Evolutionary conservation across 2,888 invertebrate genomes (phyloP).

Genomic region (Nephrotoma appendiculata): DNA sequence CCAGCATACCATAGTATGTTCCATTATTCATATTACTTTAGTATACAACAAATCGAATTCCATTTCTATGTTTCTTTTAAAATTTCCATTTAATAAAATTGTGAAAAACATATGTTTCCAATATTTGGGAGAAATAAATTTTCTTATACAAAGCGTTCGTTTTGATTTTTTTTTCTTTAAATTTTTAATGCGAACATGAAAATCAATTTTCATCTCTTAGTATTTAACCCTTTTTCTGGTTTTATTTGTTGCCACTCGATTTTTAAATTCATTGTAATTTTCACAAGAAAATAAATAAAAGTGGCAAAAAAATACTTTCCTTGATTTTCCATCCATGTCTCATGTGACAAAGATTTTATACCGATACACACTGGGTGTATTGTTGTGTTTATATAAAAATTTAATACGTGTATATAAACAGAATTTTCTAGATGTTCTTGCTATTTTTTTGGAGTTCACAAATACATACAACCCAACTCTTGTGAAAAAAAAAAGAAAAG

Average conservation of each 20-base stretch:
- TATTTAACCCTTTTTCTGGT: background rate
- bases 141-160: background rate
- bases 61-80: background rate
- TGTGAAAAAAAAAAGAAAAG: background rate
- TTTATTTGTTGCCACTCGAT: background rate
- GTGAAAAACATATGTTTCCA: background rate
- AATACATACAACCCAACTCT: background rate
- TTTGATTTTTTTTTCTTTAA: background rate
- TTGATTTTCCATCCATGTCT: background rate
- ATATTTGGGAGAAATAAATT: background rate
- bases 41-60: background rate
- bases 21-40: background rate
- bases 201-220: background rate
- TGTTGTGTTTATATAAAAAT: background rate
- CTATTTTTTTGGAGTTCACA: background rate
- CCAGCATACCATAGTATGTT: background rate
- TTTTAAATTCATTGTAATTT: background rate
- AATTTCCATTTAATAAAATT: background rate
- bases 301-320: background rate
- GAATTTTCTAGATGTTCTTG: background rate
- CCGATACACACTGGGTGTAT: background rate
- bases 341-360: background rate
- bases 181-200: background rate
- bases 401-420: background rate
- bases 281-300: background rate